A percentile compares a stretch with the other conserved stretches of the same genome.
phyloP scores from a whole-genome alignment of 2,113 vertebrate species.

The Oryctolagus cuniculus region DNA sequence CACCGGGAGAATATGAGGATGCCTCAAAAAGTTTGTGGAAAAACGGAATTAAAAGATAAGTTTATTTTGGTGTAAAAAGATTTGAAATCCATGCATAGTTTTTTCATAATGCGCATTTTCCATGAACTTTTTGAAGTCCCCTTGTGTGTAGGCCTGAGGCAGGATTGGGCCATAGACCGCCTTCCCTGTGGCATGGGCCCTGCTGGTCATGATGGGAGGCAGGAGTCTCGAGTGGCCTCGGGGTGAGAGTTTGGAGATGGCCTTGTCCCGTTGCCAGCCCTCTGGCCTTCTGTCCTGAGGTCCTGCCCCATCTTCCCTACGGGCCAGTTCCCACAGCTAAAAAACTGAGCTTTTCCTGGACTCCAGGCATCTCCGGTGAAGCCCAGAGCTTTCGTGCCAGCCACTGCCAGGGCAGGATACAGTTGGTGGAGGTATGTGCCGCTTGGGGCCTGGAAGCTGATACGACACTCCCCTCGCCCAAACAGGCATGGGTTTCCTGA shows the following conservation, averaged over 20 bases:
- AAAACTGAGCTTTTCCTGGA: conserved; percentile 4
- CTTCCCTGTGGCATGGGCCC: neutral
- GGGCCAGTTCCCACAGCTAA: neutral
- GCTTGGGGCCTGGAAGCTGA: neutral
- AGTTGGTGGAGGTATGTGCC: neutral
- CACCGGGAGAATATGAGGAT: conserved; percentile 65
- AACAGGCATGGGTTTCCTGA: neutral
- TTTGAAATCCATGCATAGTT: too few species aligned
- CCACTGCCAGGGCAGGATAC: neutral
- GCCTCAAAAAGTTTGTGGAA: too few species aligned
- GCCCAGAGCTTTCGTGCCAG: neutral
- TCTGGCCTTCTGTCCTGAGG: neutral
- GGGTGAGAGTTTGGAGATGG: neutral
- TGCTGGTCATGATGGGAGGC: neutral
- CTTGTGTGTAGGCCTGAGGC: conserved; percentile 58
- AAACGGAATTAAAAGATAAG: too few species aligned
- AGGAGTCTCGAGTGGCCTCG: neutral
- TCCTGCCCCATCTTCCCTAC: neutral
- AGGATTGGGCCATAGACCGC: conserved; percentile 59
- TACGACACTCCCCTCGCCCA: neutral
- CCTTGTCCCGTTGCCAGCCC: neutral
- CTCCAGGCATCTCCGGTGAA: conserved; percentile 10
- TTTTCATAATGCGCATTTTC: too few species aligned
- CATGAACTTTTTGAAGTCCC: too few species aligned
- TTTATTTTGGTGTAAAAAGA: too few species aligned